Base-by-base conservation (phyloP, 2,113 vertebrate species). In the Notechis scutatus region DNA sequence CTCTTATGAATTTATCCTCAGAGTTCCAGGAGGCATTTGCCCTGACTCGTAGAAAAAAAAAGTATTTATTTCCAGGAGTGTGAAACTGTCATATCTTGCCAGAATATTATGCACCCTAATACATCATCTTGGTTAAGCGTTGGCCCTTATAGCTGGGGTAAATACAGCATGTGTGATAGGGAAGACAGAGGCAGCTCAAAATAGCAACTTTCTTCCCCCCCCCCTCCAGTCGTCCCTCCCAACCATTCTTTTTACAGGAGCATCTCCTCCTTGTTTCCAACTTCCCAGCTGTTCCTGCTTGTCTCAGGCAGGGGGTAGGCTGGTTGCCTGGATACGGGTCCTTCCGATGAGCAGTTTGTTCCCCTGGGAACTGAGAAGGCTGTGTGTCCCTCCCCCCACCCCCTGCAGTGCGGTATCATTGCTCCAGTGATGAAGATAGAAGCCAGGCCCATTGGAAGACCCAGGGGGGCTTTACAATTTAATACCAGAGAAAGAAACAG, bases 251-350 rank as follows among this genome's bases (percentile, higher is more conserved):
- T 92, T 95, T 94, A 96, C 94, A 94, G 90, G 93, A 95, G 94
- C 57, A 93, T 91, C 55, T 94, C 95, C 89, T 94, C 92, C 95
- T 95, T 21, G 34, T 96, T 94, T 95, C 88, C 93, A 9, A 95
- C 95, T 95, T 96, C 96, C 96, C 97, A 97, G 97, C 95, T 97
- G 97, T 96, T 95, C 95, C 93, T 95, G 95, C 96, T 96, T 93
- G 93, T 97, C 96, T 97, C 95, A 94, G 96, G 94, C 97, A 96
- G 85, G 95, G 95, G 95, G 90, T 93, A 97, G 95, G 93, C 24
- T 55, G 95, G 97, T 98, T 98, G 97, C 97, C 95, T 97, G 94
- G 97, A 97, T 97, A 98, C 97, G 90, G 90, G 93, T 54, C 88
- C 95, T 95, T 96, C 95, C 96, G 97, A 96, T 96, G 89, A 97